Evolutionary conservation across 2,797 vertebrate genomes (phyloP).

Genomic region (Crypturellus tataupa): DNA sequence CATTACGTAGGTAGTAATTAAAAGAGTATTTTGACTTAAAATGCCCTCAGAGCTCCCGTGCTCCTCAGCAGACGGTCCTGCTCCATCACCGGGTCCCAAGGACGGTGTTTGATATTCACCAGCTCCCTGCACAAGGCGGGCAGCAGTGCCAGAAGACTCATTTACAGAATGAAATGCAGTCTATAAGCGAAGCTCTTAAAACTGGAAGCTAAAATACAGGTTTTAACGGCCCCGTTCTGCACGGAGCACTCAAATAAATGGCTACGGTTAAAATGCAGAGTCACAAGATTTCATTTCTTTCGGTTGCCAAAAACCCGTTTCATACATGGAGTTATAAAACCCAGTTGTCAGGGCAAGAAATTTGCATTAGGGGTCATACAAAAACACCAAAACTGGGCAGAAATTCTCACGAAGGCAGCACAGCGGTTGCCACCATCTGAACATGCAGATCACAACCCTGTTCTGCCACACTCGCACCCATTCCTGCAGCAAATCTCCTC

Average conservation of each 20-base stretch:
- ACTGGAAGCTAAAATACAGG: background rate
- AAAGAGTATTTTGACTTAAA: background rate
- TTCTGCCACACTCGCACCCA: background rate
- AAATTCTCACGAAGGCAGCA: background rate
- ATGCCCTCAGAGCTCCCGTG: background rate
- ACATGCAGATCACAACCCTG: background rate
- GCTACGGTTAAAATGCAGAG: background rate
- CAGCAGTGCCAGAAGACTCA: constrained; percentile 15
- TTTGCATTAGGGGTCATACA: background rate
- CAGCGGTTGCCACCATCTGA: background rate
- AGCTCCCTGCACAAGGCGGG: constrained; percentile 5
- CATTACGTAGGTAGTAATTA: constrained; percentile 6
- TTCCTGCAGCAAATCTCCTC: background rate
- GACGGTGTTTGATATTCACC: background rate
- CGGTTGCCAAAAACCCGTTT: background rate
- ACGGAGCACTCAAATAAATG: background rate
- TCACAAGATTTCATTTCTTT: background rate
- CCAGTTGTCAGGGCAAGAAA: background rate
- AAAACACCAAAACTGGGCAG: background rate
- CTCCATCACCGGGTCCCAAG: background rate
- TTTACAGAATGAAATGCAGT: constrained; percentile 34
- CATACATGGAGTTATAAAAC: background rate
- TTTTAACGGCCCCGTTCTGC: background rate
- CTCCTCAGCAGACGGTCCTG: constrained; percentile 8
- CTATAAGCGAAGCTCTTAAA: background rate